Evolutionary conservation across 1,140 invertebrate species (phyloP), one percentile per base, ranked within the genome.

Genomic region (Acromyrmex echinatior): DNA sequence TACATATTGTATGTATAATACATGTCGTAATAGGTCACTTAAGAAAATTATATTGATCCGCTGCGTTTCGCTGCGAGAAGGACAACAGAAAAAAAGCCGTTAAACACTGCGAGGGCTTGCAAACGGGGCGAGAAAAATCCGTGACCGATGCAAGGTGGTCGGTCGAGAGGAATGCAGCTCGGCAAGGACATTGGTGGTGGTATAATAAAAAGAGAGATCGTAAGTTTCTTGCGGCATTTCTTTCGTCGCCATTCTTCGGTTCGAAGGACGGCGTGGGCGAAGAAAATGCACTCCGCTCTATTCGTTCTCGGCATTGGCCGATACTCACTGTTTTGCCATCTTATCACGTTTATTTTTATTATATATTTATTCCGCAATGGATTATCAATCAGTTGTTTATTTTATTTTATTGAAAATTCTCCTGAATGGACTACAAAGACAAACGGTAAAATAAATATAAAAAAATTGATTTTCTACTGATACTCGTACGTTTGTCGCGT

Each of bases 21-120:
- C 58, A 78, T 18, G 31, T 62, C 53, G 68, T 31, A 73, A 60
- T 56, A 70, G 28, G 63, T 86, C 88, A 78, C 88, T 82, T 86
- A 89, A 71, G 77, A 89, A 86, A 88, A 90, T 90, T 65, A 78
- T 87, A 87, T 90, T 39, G 84, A 86, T 21, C 68, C 25, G 7
- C 16, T 31, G 10, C 12, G 18, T 35, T 84, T 86, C 28, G 35
- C 53, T 12, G 7, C 1, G 35, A 14, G 39, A 71, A 77, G 56
- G 12, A 53, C 18, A 16, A 16, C 7, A 12, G 1, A 14, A 71
- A 58, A 39, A 82, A 63, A 31, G 25, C 60, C 70, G 14, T 3
- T 62, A 78, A 65, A 76, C 28, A 53, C 35, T 49, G 16, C 53
- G 31, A 78, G 28, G 78, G 58, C 3, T 45, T 14, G 51, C 12